Evolutionary conservation across 2,888 invertebrate species (phyloP).

Genomic region (Polylopha cassiicola): DNA sequence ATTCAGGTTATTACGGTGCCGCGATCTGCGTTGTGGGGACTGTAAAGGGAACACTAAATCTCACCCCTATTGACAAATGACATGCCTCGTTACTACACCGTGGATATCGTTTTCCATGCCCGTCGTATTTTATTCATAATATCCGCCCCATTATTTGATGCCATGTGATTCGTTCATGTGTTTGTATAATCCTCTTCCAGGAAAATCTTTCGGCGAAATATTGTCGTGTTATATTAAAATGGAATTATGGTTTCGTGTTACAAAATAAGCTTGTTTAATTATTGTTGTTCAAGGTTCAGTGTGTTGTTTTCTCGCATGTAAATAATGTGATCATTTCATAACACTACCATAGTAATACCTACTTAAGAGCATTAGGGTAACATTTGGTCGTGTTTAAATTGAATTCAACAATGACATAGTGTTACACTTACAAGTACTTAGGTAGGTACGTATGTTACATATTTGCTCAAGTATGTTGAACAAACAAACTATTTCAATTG

Average conservation of each 20-base stretch:
- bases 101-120: conserved; percentile 45
- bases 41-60: conserved; percentile 56
- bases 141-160: conserved; percentile 41
- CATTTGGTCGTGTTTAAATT: no score
- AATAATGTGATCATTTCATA: no score
- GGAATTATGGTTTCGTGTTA: conserved; percentile 33
- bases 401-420: no score
- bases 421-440: no score
- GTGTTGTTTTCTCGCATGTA: no score
- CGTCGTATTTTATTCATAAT: conserved; percentile 51
- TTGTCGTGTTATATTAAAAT: conserved; percentile 28
- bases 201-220: conserved; percentile 32
- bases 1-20: conserved; percentile 46
- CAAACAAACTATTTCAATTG: no score
- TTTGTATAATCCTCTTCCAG: conserved; percentile 33
- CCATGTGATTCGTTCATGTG: conserved; percentile 41
- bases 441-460: no score
- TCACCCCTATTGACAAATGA: conserved; percentile 60
- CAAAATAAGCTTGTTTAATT: conserved; percentile 29
- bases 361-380: no score
- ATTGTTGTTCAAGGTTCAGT: no score
- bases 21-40: conserved; percentile 30
- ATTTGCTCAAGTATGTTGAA: no score
- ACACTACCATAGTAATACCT: no score
- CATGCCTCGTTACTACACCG: conserved; percentile 52